phyloP scores from a whole-genome alignment of 2,113 vertebrate genomes.

The Scophthalmus maximus region DNA sequence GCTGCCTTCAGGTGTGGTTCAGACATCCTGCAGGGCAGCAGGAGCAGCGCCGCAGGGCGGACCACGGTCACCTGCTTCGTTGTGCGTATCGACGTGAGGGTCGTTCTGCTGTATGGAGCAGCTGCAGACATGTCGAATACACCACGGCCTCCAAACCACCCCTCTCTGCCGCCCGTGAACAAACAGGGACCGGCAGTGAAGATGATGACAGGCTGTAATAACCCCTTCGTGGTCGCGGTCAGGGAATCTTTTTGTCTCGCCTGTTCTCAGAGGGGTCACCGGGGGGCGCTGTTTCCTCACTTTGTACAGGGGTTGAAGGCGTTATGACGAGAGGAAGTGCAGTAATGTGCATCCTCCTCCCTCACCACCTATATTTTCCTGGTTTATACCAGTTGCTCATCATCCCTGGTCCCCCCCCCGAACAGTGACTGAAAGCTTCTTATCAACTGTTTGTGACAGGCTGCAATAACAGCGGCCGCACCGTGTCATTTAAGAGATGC shows the following conservation, averaged over 20 bases:
- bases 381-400: slow-evolving; percentile 13
- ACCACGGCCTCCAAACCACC: not conserved
- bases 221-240: slow-evolving; percentile 14
- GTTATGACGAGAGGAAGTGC: slow-evolving; percentile 1
- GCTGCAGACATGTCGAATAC: not conserved
- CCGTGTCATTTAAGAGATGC: slow-evolving; percentile 40
- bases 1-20: slow-evolving; percentile 76
- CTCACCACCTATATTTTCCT: slow-evolving; percentile 3
- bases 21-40: slow-evolving; percentile 62
- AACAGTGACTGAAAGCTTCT: not conserved
- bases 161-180: not conserved
- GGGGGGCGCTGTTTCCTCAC: slow-evolving; percentile 55
- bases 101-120: not conserved
- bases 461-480: slow-evolving; percentile 38
- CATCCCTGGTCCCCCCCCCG: not conserved
- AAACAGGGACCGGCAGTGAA: slow-evolving; percentile 15
- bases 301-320: slow-evolving; percentile 7
- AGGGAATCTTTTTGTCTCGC: slow-evolving; percentile 43
- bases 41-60: slow-evolving; percentile 54
- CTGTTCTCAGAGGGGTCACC: slow-evolving; percentile 38
- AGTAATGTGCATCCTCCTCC: slow-evolving; percentile 4
- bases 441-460: slow-evolving; percentile 36
- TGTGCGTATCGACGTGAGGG: not conserved
- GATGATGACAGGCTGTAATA: slow-evolving; percentile 54
- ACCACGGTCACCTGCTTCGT: slow-evolving; percentile 34